Evolutionary conservation across 92 coral and sea anemone species (phyloP).

Genomic region (Epizoanthus stellaris): DNA sequence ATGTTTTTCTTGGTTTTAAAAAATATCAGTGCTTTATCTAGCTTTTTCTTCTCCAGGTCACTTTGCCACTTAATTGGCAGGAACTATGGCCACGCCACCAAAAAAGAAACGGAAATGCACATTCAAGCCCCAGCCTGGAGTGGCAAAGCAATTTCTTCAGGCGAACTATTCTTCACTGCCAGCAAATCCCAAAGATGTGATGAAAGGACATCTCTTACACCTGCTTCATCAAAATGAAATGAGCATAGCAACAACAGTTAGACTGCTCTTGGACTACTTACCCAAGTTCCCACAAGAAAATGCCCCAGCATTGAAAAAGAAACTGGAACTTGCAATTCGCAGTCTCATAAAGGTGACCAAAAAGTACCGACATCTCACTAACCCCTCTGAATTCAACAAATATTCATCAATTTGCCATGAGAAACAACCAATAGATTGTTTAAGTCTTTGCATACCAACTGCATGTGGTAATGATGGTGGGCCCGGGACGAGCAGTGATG

Average conservation of each 20-base stretch:
- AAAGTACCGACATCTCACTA: slow-evolving; percentile 8
- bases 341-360: neutral
- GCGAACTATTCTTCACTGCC: no score
- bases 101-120: neutral
- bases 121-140: slow-evolving; percentile 3
- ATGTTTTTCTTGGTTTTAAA: neutral
- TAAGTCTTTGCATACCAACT: slow-evolving; percentile 2
- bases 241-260: slow-evolving; percentile 5
- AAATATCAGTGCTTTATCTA: slow-evolving; percentile 12
- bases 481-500: slow-evolving; percentile 2
- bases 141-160: neutral
- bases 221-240: slow-evolving; percentile 10
- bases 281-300: neutral
- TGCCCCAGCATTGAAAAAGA: slow-evolving; percentile 9
- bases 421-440: slow-evolving; percentile 10
- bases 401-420: slow-evolving; percentile 9
- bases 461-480: slow-evolving; percentile 8
- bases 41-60: slow-evolving; percentile 12
- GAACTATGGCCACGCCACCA: no score
- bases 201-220: neutral
- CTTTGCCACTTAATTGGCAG: neutral
- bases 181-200: no score
- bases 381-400: slow-evolving; percentile 11
- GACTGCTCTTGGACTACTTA: neutral
- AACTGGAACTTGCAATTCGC: slow-evolving; percentile 9